Percentiles rank a stretch among this genome's conserved stretches.
phyloP scores from a whole-genome alignment of 2,113 vertebrate species.

The Mesoclemmys tuberculata region DNA sequence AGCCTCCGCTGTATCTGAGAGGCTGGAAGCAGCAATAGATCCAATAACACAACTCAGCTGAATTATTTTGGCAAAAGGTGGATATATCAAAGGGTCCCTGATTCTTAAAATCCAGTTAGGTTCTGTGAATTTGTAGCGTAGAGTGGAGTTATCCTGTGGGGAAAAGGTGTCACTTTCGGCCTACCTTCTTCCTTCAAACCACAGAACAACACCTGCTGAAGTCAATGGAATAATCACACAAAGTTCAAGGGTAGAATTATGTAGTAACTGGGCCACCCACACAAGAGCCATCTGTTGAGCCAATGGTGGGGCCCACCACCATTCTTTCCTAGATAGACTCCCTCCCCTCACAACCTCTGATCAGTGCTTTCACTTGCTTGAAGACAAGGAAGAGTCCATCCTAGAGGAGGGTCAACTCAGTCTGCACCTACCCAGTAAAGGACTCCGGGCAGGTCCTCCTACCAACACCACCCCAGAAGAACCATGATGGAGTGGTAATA shows the following conservation, averaged over 20 bases:
- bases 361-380: neutral
- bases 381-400: neutral
- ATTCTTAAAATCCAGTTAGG: too few relatives aligned
- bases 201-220: neutral
- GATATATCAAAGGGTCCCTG: neutral
- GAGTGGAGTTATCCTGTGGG: neutral
- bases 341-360: neutral
- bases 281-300: neutral
- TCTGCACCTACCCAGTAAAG: neutral
- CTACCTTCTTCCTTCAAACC: neutral
- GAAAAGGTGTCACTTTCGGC: neutral
- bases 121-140: too few relatives aligned
- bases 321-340: neutral
- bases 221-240: neutral
- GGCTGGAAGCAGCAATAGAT: neutral
- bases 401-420: too few relatives aligned
- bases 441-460: neutral
- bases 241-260: neutral
- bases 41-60: neutral
- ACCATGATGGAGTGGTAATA: rapidly evolving
- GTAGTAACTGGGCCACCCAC: neutral
- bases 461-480: neutral
- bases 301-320: neutral
- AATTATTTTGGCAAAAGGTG: neutral
- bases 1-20: neutral